Percentiles rank a stretch among this genome's conserved stretches.
Evolutionary conservation across 2,888 invertebrate genomes (phyloP).

Genomic region (Copidosoma aretas): DNA sequence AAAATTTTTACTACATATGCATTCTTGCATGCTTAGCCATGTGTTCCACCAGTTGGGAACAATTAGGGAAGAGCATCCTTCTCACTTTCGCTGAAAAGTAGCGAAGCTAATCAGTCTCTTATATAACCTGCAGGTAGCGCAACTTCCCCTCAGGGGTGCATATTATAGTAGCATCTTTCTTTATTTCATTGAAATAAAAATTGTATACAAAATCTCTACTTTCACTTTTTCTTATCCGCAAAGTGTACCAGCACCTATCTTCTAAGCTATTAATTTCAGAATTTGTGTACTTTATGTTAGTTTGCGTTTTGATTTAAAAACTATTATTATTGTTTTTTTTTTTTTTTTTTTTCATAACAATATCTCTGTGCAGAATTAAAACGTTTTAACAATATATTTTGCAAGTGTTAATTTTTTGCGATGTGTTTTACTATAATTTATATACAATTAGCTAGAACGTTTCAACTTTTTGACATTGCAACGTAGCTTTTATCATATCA

Average conservation of each 20-base stretch:
- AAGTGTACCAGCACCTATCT: slow-evolving; percentile 34
- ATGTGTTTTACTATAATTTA: neutral
- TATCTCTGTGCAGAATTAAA: neutral
- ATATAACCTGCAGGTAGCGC: slow-evolving; percentile 28
- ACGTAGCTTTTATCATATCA: slow-evolving; percentile 16
- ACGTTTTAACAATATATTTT: neutral
- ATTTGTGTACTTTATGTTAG: slow-evolving; percentile 1
- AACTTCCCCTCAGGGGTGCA: slow-evolving; percentile 12
- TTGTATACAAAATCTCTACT: slow-evolving; percentile 13
- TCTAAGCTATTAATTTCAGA: slow-evolving; percentile 16
- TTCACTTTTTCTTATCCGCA: neutral
- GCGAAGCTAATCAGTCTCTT: slow-evolving; percentile 33
- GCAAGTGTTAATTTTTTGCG: neutral
- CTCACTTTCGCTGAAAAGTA: slow-evolving; percentile 34
- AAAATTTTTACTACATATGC: slow-evolving; percentile 30
- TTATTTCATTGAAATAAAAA: slow-evolving; percentile 11
- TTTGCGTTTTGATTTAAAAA: neutral
- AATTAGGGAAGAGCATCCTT: slow-evolving; percentile 32
- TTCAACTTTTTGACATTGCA: slow-evolving; percentile 22
- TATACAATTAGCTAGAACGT: slow-evolving; percentile 8
- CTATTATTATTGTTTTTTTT: neutral
- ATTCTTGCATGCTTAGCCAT: slow-evolving; percentile 31
- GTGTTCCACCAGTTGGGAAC: slow-evolving; percentile 24
- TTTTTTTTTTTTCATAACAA: neutral
- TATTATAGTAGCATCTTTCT: slow-evolving; percentile 19